Conservation (phyloP, 2,797 vertebrate species). For the Calcarius lapponicus region DNA sequence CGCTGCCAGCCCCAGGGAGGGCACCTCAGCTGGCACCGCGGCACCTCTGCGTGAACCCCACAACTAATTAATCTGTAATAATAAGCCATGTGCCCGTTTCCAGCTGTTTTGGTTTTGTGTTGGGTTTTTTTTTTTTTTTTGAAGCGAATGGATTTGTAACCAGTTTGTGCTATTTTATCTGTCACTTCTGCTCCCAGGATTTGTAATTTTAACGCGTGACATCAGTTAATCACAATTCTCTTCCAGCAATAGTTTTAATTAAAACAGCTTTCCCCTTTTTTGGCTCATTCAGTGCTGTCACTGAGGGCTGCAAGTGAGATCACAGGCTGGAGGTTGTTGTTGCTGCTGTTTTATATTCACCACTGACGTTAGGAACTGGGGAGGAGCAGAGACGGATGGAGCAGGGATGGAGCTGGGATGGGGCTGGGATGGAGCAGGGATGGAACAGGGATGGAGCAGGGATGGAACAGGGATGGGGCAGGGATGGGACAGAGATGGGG, state of each 20-base stretch:
- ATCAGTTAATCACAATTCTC: conserved; percentile 60
- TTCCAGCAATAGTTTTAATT: conserved; percentile 59
- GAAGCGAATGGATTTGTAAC: conserved; percentile 40
- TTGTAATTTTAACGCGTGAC: conserved; percentile 37
- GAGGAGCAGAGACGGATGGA: not conserved
- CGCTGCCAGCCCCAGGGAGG: accelerated
- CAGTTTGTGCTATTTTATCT: conserved; percentile 34
- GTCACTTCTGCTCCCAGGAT: conserved; percentile 22
- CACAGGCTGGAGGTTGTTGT: not conserved
- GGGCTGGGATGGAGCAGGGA: no score
- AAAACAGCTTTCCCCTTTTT: conserved; percentile 10
- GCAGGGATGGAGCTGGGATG: not conserved
- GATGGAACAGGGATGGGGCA: no score
- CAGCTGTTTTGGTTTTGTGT: not conserved
- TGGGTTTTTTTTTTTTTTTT: not conserved
- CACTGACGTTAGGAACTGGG: not conserved
- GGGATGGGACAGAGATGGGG: not conserved
- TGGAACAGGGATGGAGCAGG: no score
- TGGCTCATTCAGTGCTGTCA: not conserved
- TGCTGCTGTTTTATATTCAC: not conserved
- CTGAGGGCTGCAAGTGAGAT: conserved; percentile 23
- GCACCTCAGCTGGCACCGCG: not conserved
- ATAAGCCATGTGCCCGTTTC: not conserved
- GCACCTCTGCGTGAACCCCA: not conserved
- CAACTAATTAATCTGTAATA: not conserved